phyloP scores from a whole-genome alignment of 2,888 invertebrate genomes.

The Drosophila meridiana region DNA sequence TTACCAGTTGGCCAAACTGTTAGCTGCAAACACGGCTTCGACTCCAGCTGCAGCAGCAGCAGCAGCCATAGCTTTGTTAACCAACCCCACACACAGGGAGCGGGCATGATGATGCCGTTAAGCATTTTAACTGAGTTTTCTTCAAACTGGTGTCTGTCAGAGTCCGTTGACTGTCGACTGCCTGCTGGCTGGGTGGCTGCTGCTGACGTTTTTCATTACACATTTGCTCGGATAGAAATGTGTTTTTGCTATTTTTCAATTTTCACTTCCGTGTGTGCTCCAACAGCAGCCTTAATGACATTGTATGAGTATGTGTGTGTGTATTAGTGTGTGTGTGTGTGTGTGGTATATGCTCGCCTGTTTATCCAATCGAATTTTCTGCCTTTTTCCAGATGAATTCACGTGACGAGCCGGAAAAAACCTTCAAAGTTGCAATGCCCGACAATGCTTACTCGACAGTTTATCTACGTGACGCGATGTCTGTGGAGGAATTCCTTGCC shows the following conservation, averaged over 20 bases:
- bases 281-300: slow-evolving; percentile 59
- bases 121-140: slow-evolving; percentile 76
- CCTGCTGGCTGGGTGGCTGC: slow-evolving; percentile 41
- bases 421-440: slow-evolving; percentile 95
- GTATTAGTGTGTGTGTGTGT: slow-evolving; percentile 36
- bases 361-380: slow-evolving; percentile 78
- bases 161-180: slow-evolving; percentile 52
- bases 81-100: neutral
- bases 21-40: slow-evolving; percentile 27
- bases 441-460: slow-evolving; percentile 93
- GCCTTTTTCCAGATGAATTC: slow-evolving; percentile 90
- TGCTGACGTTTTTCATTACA: slow-evolving; percentile 77
- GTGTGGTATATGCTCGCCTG: slow-evolving; percentile 32
- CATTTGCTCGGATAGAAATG: slow-evolving; percentile 68
- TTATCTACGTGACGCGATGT: slow-evolving; percentile 95
- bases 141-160: slow-evolving; percentile 59
- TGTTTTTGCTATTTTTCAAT: slow-evolving; percentile 78
- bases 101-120: slow-evolving; percentile 60
- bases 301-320: slow-evolving; percentile 33
- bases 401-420: slow-evolving; percentile 94
- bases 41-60: slow-evolving; percentile 6
- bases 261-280: slow-evolving; percentile 71
- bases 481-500: slow-evolving; percentile 97
- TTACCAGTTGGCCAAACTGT: slow-evolving; percentile 61
- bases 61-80: slow-evolving; percentile 15